Evolutionary conservation across 2,113 vertebrate genomes (phyloP).

Genomic region (Pogona vitticeps): DNA sequence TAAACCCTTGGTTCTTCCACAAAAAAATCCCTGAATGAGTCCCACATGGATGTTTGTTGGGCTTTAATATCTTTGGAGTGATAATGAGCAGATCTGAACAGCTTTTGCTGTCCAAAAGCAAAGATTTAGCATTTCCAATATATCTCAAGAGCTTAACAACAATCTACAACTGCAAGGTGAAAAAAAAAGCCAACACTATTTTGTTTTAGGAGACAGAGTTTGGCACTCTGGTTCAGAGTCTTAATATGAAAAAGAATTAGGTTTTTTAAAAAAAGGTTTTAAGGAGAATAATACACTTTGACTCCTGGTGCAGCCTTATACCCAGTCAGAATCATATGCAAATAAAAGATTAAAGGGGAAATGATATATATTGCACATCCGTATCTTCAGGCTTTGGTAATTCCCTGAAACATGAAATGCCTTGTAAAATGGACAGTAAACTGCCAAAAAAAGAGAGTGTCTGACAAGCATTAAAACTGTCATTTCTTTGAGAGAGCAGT

Average conservation of each 20-base stretch:
- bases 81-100: conserved; percentile 49
- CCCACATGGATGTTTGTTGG: conserved; percentile 34
- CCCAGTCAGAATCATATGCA: background rate
- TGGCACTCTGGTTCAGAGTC: background rate
- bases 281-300: background rate
- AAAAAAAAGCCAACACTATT: conserved; percentile 26
- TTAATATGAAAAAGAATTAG: background rate
- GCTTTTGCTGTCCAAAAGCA: conserved; percentile 44
- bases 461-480: background rate
- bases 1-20: conserved; percentile 14
- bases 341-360: background rate
- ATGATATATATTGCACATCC: background rate
- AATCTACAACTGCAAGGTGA: conserved; percentile 35
- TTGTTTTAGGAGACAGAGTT: background rate
- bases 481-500: background rate
- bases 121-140: conserved; percentile 57
- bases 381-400: background rate
- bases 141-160: conserved; percentile 34
- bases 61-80: conserved; percentile 47
- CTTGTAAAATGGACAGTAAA: conserved; percentile 2
- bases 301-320: background rate
- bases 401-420: background rate
- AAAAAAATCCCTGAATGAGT: conserved; percentile 11
- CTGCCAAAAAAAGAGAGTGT: background rate
- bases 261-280: background rate